Conservation (phyloP, 23 tunicate genomes). For the Phallusia fumigata region DNA sequence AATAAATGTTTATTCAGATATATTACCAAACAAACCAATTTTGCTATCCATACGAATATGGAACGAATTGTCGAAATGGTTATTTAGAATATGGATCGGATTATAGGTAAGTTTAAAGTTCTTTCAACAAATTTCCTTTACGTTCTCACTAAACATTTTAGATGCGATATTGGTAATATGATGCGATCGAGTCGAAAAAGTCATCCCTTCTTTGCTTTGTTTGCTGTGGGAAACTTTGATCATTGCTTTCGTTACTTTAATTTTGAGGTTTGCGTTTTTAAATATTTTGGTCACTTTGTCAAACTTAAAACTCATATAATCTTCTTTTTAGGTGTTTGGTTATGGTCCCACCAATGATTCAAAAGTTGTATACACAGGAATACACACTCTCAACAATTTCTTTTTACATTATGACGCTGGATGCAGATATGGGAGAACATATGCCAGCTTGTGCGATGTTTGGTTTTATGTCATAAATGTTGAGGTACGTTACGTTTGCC, state of each 20-base stretch:
- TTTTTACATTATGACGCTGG: not conserved
- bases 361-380: not conserved
- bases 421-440: not conserved
- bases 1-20: no score
- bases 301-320: no score
- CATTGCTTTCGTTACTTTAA: not conserved
- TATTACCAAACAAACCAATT: no score
- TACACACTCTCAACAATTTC: no score
- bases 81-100: not conserved
- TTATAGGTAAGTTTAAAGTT: not conserved
- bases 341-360: not conserved
- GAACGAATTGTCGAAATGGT: not conserved
- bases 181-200: not conserved
- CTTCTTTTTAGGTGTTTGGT: not conserved
- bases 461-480: not conserved
- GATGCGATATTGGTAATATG: not conserved
- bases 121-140: no score
- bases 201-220: not conserved
- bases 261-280: no score
- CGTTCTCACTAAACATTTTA: not conserved
- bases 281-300: no score
- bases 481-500: no score
- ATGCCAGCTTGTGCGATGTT: not conserved
- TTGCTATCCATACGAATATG: no score
- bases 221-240: conserved; percentile 7